Evolutionary conservation across 1,140 invertebrate species (phyloP), one percentile per base, ranked within the genome.

Genomic region (Microplitis mediator): DNA sequence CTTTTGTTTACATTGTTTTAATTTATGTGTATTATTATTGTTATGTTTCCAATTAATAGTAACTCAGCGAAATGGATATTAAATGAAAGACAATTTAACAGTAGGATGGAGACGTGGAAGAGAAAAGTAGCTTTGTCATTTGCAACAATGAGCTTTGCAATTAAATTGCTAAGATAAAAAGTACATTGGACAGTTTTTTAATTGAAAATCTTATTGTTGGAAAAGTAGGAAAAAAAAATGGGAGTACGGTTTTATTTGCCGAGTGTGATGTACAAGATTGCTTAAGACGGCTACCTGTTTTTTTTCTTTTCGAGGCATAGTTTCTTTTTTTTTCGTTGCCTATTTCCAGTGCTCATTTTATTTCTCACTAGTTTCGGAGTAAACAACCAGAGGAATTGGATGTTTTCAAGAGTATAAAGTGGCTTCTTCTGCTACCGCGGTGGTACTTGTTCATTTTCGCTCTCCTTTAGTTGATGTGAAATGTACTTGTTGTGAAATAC

Each of bases 361-460:
- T 51, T 51, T 64, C 39, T 56, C 52, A 16, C 36, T 63, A 36
- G 31, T 11, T 60, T 70, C 13, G 51, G 32, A 67, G 74, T 73
- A 75, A 75, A 75, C 74, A 75, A 72, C 35, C 60, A 50, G 58
- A 69, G 62, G 39, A 75, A 75, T 75, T 75, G 74, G 62, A 75
- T 67, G 67, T 72, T 74, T 72, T 35, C 56, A 45, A 75, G 70
- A 72, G 71, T 54, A 75, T 75, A 70, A 68, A 75, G 74, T 63
- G 72, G 56, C 52, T 67, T 54, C 72, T 62, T 36, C 31, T 9
- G 4, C 0, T 36, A 63, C 34, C 39, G 4, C 39, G 6, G 23
- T 45, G 39, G 39, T 45, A 45, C 39, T 45, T 45, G 39, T 45
- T 45, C 39, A 45, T 45, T 45, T 45, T 45, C 3, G 39, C 39